Evolutionary conservation across 2,113 vertebrate species (phyloP), one percentile per base, ranked within the genome.

Genomic region (Gymnobelideus leadbeateri): DNA sequence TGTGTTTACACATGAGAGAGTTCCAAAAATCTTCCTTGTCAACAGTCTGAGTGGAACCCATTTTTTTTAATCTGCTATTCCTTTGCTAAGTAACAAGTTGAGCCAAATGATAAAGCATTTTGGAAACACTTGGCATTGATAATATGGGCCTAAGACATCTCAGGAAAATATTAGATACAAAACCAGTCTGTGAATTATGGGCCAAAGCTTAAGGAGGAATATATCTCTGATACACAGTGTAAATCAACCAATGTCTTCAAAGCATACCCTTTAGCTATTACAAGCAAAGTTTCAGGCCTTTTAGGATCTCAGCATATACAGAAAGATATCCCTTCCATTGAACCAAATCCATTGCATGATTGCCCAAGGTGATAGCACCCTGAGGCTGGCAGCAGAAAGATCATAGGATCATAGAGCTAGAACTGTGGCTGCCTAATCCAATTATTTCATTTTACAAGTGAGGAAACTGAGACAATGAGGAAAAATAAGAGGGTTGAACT

Each of bases 171-270:
- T 23, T 77, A 51, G 43, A 25, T 90, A 93, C 94, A 89, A 49
- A 37, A 8, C 93, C 89, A 57, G 90, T 55, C 9, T 91, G 49
- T 94, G 90, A 92, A 47, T 91, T 92, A 90, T 10, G 11, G 57
- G 23, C n/a, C 53, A 43, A 89, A 96, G 43, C n/a, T 92, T 57
- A 47, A 95, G 57, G 37, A 90, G 92, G 19, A 95, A 51, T n/a
- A 28, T 91, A 49, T 47, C 43, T 84, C 28, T 37, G 57, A 68
- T 10, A 68, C 51, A 7, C 12, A 11, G 91, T 51, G 55, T 49
- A 90, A 91, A 94, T 51, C 50, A 53, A 57, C 8, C 31, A n/a
- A 61, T 3, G 37, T 68, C 28, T 68, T 50, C 14, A 26, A 49
- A 0, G 0, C 0, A 47, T 91, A 47, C 50, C 91, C 68, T 91